Conservation (phyloP, 2,113 vertebrate genomes). For the Chloropsis hardwickii region DNA sequence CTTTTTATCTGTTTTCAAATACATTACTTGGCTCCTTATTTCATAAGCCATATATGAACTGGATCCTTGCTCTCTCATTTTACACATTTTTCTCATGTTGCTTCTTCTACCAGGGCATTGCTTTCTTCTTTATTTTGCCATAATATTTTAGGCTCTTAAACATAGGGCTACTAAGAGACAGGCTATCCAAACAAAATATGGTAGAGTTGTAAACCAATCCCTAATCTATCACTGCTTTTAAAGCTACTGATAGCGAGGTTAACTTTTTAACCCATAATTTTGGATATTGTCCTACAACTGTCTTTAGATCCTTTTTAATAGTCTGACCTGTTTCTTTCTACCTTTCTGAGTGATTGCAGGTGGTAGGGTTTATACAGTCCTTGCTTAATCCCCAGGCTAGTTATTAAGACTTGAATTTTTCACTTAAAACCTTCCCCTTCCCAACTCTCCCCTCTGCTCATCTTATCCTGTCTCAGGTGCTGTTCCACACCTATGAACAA, state of each 20-base stretch:
- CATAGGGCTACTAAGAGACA: not conserved
- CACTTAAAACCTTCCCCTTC: not conserved
- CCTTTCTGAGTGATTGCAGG: not conserved
- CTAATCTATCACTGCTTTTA: not conserved
- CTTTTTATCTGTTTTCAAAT: not conserved
- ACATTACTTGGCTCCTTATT: not conserved
- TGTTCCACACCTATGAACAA: not conserved
- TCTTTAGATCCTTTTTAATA: not conserved
- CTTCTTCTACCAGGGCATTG: not conserved
- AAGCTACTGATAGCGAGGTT: not conserved
- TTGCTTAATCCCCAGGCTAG: not conserved
- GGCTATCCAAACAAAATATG: not conserved
- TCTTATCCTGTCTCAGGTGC: not conserved
- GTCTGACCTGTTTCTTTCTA: not conserved
- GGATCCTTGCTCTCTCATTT: not conserved
- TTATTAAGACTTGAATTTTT: not conserved
- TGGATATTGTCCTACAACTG: not conserved
- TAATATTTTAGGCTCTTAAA: not conserved
- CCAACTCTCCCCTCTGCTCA: not conserved
- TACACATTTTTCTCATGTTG: not conserved
- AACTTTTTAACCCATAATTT: not conserved
- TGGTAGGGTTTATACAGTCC: not conserved
- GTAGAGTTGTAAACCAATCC: not conserved
- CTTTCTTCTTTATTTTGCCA: not conserved
- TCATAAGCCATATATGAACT: not conserved